These are phyloP conservation scores for Uropsilus gracilis DNA, from an alignment of 2,113 vertebrate species.

Conservation along the genomic window DNA sequence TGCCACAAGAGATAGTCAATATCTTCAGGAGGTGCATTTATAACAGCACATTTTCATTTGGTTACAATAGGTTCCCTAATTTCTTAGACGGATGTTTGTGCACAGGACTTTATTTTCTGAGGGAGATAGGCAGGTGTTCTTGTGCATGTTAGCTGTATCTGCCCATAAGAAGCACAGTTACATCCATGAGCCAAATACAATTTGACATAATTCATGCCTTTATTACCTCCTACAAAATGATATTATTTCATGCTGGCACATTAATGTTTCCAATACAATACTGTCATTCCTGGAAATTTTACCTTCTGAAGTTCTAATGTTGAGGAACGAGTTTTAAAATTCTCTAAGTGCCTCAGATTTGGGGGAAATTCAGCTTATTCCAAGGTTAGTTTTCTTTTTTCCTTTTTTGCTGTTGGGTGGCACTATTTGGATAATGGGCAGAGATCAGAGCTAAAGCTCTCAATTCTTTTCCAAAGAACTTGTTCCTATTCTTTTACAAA, in stretches of 20 bases:
- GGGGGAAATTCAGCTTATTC: slow-evolving; percentile 32
- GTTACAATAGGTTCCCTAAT: not conserved
- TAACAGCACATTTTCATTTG: slow-evolving; percentile 61
- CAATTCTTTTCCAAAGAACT: slow-evolving; percentile 6
- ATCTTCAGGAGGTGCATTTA: slow-evolving; percentile 5
- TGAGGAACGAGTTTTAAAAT: slow-evolving; percentile 59
- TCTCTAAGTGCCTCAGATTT: slow-evolving; percentile 42
- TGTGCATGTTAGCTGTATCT: slow-evolving; percentile 55
- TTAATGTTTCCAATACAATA: slow-evolving; percentile 32
- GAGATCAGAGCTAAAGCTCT: slow-evolving; percentile 38
- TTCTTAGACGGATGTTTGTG: slow-evolving; percentile 62
- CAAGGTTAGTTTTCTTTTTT: not conserved
- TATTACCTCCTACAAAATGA: slow-evolving; percentile 43
- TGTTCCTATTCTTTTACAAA: slow-evolving; percentile 39
- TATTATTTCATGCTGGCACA: slow-evolving; percentile 43
- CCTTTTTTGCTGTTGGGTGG: slow-evolving; percentile 14
- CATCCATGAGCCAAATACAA: slow-evolving; percentile 46
- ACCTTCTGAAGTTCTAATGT: slow-evolving; percentile 57
- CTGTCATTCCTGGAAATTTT: slow-evolving; percentile 31
- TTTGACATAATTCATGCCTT: slow-evolving; percentile 46
- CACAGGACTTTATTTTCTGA: slow-evolving; percentile 48
- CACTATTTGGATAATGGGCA: not conserved
- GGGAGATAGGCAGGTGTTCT: not conserved
- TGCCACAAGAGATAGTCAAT: not conserved
- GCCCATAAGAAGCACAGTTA: not conserved